Evolutionary conservation across 2,888 invertebrate species (phyloP), one percentile per base, ranked within the genome.

Genomic region (Phrixothrix hirtus): DNA sequence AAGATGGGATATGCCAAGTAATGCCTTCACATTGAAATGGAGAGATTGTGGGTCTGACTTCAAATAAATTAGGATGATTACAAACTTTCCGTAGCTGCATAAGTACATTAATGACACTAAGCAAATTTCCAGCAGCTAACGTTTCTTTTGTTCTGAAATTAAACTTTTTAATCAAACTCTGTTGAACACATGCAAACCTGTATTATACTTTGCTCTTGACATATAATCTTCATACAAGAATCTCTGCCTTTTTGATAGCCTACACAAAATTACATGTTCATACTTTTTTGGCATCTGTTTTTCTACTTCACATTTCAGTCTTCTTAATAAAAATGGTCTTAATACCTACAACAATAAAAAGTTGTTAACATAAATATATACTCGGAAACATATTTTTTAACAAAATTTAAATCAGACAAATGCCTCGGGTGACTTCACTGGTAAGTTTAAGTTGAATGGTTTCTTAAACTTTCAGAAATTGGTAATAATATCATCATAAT

Each of bases 201-300:
- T n/a, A n/a, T n/a, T 86, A 82, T 78, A 92, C 92, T 91, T 90
- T 70, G 96, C 87, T 67, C 95, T 85, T 43, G 94, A 89, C 97
- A 99, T 98, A 78, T 98, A 99, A 77, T 99, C 99, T 78, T 99
- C 98, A 79, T 99, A 99, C 51, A 99, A 83, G 79, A 86, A 96
- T 58, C 98, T 84, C 77, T 99, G 99, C 26, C 99, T 83, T 77
- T 95, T 95, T 26, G 98, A 94, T 63, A 99, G 81, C 38, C 93
- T 83, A 71, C 96, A 97, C 84, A 93, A 85, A 14, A 97, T 82
- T 61, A 97, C 87, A 77, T 95, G 95, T 76, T 98, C 97, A 77
- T 91, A 94, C 78, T 98, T 98, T 74, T 88, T 88, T 53, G 97
- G 97, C 85, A 98, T 86, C 79, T 98, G 96, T 70, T 95, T 95